These are phyloP conservation scores for Calliopum simillimum DNA, from an alignment of 2,888 invertebrate genomes.

Conservation along the genomic window DNA sequence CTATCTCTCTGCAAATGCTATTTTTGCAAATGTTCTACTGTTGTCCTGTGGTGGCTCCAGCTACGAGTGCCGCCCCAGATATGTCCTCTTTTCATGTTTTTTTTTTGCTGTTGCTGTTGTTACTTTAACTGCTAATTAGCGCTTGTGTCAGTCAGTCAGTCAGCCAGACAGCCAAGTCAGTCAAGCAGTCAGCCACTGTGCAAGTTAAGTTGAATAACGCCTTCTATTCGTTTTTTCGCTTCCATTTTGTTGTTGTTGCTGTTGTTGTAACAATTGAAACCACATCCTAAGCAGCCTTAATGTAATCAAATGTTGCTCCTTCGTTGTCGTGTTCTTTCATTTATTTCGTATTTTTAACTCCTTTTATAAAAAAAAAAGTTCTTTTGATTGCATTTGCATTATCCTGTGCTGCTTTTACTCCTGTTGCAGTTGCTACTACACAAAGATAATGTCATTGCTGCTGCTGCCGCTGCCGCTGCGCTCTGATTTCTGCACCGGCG, in stretches of 20 bases:
- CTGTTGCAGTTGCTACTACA: conserved; percentile 47
- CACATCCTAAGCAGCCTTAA: conserved; percentile 22
- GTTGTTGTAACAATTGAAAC: conserved; percentile 40
- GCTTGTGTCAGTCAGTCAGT: conserved; percentile 8
- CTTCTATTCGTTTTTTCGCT: too few species aligned
- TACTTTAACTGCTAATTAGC: conserved; percentile 24
- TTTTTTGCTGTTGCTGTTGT: not conserved
- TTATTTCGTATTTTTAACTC: not conserved
- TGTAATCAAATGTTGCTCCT: conserved; percentile 10
- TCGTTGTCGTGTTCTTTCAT: conserved; percentile 1
- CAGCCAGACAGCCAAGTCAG: not conserved
- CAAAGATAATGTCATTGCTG: conserved; percentile 61
- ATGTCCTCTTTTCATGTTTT: conserved; percentile 4
- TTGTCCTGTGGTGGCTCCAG: not conserved
- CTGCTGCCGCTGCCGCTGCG: conserved; percentile 44
- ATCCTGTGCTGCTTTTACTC: too few species aligned
- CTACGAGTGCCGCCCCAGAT: not conserved
- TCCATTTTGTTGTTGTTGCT: conserved; percentile 7
- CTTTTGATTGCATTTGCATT: not conserved
- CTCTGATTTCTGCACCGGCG: conserved; percentile 59
- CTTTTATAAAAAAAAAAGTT: not conserved
- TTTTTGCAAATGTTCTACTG: not conserved
- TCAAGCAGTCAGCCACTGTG: conserved; percentile 27
- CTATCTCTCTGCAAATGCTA: not conserved
- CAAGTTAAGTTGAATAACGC: not conserved